Base-by-base conservation (phyloP, 2,797 vertebrate genomes). In the Lacerta agilis region DNA sequence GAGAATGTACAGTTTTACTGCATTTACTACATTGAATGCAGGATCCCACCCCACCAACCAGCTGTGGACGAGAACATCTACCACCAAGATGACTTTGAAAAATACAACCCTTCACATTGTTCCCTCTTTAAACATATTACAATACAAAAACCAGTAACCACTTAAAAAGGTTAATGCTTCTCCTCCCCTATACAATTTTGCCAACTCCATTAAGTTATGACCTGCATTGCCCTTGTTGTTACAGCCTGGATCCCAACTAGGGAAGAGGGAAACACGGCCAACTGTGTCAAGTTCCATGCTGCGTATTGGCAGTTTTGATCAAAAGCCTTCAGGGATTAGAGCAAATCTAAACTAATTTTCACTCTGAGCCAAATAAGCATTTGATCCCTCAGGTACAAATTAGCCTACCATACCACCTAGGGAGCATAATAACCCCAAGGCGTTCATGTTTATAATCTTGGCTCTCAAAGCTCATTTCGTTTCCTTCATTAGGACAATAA, bases 321-420 rank as follows among this genome's bases (percentile, higher is more conserved):
- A 90, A 90, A 1, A 90, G 45, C 84, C 84, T 83, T 90, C 15
- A 73, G 45, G 80, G 49, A 94, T 84, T 87, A 85, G n/a, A 49
- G 41, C 29, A 5, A 94, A 69, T 86, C 89, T 45, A 76, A 88
- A 91, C 55, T 89, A 3, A 38, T 83, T 91, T 89, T 91, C 89
- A 88, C 8, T 77, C 83, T 49, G 80, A 91, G 86, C 1, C 38
- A 87, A 89, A 92, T 67, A 88, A 4, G 69, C 0, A 91, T 89
- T 94, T 90, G 83, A 89, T 88, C 73, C 13, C 72, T 86, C 82
- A 92, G 0, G 25, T 66, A 90, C 87, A 95, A 87, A 91, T 93
- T 92, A 89, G 87, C 45, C 64, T 85, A 91, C 72, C 23, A 45
- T 25, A 38, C 88, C 64, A 91, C 36, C 41, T 66, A 89, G 1